These are phyloP conservation scores for Tiaroga cobitis DNA, from an alignment of 2,797 vertebrate species.

Conservation along the genomic window DNA sequence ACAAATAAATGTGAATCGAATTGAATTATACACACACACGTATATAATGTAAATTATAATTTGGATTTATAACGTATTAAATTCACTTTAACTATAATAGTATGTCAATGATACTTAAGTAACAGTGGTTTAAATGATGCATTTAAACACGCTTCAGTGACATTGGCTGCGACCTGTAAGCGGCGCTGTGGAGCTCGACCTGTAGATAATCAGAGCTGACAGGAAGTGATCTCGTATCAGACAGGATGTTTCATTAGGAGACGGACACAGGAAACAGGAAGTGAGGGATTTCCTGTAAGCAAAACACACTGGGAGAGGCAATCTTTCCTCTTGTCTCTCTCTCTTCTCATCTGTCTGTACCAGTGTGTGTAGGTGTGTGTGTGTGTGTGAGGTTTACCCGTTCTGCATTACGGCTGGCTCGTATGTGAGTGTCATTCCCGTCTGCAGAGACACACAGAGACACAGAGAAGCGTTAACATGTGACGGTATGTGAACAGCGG, in stretches of 20 bases:
- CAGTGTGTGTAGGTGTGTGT: background rate
- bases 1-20: no score
- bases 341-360: background rate
- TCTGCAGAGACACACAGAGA: constrained; percentile 9
- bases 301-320: background rate
- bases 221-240: background rate
- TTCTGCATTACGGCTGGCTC: constrained; percentile 91
- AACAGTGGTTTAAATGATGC: background rate
- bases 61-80: no score
- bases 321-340: background rate
- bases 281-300: background rate
- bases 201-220: background rate
- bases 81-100: no score
- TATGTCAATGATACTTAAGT: background rate
- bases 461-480: background rate
- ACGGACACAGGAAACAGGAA: constrained; percentile 10
- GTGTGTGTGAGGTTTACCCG: no score
- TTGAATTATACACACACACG: no score
- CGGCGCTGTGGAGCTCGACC: background rate
- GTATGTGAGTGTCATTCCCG: constrained; percentile 1
- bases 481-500: background rate
- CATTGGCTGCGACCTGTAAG: background rate
- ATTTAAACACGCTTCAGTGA: background rate
- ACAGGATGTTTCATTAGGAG: background rate
- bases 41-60: background rate